A percentile compares a stretch with the other conserved stretches of the same genome.
Evolutionary conservation across 2,888 invertebrate genomes (phyloP).

Genomic region (Pollenia labialis): DNA sequence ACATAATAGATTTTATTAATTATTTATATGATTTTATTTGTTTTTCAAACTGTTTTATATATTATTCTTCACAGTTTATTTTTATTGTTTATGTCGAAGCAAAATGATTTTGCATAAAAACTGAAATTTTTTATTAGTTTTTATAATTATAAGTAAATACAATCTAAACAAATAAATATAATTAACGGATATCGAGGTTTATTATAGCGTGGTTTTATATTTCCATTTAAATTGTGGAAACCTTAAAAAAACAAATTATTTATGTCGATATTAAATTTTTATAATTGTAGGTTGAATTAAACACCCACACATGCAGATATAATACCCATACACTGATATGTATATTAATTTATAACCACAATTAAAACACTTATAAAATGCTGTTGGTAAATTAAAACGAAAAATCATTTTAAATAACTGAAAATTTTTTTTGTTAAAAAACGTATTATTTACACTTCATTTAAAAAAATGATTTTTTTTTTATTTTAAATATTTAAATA

Average conservation of each 20-base stretch:
- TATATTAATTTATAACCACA: too few species aligned
- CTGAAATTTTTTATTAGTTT: conserved; percentile 2
- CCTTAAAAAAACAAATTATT: neutral
- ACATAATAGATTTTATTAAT: neutral
- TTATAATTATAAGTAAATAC: conserved; percentile 24
- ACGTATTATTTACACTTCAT: too few species aligned
- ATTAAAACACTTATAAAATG: too few species aligned
- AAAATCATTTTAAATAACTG: too few species aligned
- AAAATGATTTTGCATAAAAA: neutral
- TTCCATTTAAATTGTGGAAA: neutral
- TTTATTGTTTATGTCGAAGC: neutral
- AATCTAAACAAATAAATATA: conserved; percentile 27
- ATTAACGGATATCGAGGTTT: conserved; percentile 50
- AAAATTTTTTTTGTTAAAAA: too few species aligned
- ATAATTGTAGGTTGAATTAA: too few species aligned
- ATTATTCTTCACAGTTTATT: neutral
- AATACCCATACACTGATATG: neutral
- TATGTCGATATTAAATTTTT: neutral
- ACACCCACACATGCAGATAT: too few species aligned
- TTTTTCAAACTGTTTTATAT: neutral
- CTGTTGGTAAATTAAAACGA: too few species aligned
- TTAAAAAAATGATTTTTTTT: too few species aligned
- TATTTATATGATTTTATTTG: neutral
- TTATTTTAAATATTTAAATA: too few species aligned
- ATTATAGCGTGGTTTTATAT: conserved; percentile 26